phyloP scores from a whole-genome alignment of 2,888 invertebrate genomes.

The Odontothrips loti region DNA sequence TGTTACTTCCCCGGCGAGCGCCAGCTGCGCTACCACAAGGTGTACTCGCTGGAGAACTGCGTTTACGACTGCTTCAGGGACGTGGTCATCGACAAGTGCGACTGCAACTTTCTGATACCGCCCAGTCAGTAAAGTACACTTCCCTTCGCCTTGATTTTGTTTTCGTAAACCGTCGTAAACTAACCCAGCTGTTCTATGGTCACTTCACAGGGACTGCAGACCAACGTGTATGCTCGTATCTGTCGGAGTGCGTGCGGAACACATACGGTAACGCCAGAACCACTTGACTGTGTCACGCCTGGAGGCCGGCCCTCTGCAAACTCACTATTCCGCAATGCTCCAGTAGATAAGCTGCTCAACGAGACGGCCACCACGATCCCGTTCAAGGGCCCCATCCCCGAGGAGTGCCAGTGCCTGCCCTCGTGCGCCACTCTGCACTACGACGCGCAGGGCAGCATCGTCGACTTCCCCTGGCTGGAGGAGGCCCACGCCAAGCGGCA shows the following conservation, averaged over 20 bases:
- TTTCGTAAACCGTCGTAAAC: no score
- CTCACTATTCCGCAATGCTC: neutral
- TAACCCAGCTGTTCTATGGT: no score
- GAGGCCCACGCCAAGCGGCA: neutral
- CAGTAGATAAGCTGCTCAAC: neutral
- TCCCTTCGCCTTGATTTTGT: no score
- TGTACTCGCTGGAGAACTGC: slow-evolving; percentile 69
- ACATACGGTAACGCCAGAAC: neutral
- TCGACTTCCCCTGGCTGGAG: slow-evolving; percentile 57
- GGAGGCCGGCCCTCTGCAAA: neutral
- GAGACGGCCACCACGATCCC: neutral
- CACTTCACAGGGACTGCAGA: no score
- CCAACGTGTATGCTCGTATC: neutral
- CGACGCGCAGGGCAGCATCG: slow-evolving; percentile 68
- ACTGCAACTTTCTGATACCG: slow-evolving; percentile 68
- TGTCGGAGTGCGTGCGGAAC: neutral
- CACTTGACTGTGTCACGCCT: neutral
- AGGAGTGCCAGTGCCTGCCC: slow-evolving; percentile 56
- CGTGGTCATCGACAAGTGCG: slow-evolving; percentile 58
- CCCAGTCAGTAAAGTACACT: slow-evolving; percentile 57
- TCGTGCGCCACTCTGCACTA: slow-evolving; percentile 67
- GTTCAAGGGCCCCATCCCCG: neutral
- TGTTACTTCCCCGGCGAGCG: slow-evolving; percentile 66
- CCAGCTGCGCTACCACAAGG: slow-evolving; percentile 59
- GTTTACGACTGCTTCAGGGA: slow-evolving; percentile 68